Percentiles rank a stretch among this genome's conserved stretches.
Evolutionary conservation across 2,797 vertebrate genomes (phyloP).

Genomic region (Pelobates cultripes): DNA sequence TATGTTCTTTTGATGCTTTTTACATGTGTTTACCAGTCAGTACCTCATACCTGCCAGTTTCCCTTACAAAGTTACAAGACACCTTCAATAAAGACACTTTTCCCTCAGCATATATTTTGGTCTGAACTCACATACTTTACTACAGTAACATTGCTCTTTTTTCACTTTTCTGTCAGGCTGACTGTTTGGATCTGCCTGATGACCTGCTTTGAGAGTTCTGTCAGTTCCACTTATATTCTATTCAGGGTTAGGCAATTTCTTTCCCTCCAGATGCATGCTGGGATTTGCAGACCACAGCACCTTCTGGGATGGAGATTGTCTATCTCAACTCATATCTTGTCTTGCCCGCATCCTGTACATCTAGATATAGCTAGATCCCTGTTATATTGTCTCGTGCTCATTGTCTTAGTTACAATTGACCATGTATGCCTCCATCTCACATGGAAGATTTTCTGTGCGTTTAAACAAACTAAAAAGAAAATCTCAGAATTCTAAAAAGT

Average conservation of each 20-base stretch:
- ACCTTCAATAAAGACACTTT: neutral
- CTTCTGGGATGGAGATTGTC: neutral
- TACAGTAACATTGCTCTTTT: neutral
- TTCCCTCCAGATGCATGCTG: neutral
- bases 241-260: neutral
- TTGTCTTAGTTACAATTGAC: neutral
- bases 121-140: neutral
- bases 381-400: neutral
- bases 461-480: neutral
- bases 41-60: neutral
- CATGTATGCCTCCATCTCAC: constrained; percentile 18
- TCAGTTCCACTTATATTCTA: too few relatives aligned
- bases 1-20: neutral
- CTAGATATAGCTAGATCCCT: neutral
- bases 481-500: constrained; percentile 6
- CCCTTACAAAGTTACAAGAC: neutral
- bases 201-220: neutral
- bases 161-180: neutral
- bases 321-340: neutral
- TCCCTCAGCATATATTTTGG: neutral
- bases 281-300: neutral
- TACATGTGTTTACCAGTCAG: neutral
- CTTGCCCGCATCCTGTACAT: neutral
- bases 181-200: neutral
- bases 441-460: constrained; percentile 10